Conservation (phyloP, 1,140 invertebrate genomes). For the Epicauta chinensis region DNA sequence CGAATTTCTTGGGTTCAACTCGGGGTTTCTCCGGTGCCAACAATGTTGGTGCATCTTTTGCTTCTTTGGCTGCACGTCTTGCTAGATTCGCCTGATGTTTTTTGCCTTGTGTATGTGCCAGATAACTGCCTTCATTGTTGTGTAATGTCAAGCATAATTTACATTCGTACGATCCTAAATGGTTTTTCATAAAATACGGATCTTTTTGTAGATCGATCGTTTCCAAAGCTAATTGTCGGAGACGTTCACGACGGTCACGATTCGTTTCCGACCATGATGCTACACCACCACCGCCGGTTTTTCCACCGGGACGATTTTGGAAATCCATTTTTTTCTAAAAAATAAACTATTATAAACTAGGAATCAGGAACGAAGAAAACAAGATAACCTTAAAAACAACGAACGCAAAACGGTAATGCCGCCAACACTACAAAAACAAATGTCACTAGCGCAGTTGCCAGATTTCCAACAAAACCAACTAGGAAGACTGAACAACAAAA, state of each 20-base stretch:
- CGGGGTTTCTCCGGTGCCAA: conserved; percentile 90
- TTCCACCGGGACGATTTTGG: conserved; percentile 95
- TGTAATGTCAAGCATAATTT: conserved; percentile 98
- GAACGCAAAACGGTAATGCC: too few species aligned
- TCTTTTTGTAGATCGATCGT: conserved; percentile 99
- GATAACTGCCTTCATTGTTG: conserved; percentile 99
- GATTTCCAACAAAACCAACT: too few species aligned
- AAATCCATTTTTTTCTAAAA: conserved; percentile 72
- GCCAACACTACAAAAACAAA: too few species aligned
- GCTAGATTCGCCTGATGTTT: conserved; percentile 99
- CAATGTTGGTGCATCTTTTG: conserved; percentile 88
- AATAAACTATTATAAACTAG: too few species aligned
- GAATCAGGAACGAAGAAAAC: too few species aligned
- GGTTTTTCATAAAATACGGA: conserved; percentile 99
- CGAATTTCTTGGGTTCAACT: conserved; percentile 98
- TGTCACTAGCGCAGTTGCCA: too few species aligned
- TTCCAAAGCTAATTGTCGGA: conserved; percentile 93
- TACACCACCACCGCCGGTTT: conserved; percentile 97
- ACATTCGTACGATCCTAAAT: conserved; percentile 97
- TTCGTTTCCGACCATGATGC: conserved; percentile 99
- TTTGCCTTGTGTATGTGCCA: conserved; percentile 99
- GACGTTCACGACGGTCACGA: conserved; percentile 89
- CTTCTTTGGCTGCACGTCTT: conserved; percentile 95
- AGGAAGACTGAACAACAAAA: too few species aligned
- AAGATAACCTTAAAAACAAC: too few species aligned